A percentile compares a stretch with the other conserved stretches of the same genome.
Evolutionary conservation across 2,797 vertebrate genomes (phyloP).

Genomic region (Neosilurus mollespiculum): DNA sequence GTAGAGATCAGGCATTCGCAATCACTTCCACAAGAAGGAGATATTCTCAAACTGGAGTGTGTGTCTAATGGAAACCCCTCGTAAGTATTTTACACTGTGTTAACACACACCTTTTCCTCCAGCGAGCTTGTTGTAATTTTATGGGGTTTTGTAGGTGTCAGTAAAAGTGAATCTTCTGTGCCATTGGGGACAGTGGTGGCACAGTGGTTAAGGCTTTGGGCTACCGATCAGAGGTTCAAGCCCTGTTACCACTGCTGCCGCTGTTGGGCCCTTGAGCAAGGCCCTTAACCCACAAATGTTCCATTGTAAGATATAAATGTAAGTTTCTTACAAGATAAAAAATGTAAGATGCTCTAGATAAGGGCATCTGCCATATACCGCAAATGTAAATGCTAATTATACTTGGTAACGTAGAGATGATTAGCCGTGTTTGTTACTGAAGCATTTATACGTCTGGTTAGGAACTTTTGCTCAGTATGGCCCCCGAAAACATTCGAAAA

Average conservation of each 20-base stretch:
- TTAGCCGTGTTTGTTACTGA: background rate
- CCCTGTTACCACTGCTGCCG: too few species aligned
- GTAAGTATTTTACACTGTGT: constrained; percentile 78
- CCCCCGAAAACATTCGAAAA: too few species aligned
- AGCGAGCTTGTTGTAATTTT: background rate
- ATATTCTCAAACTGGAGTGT: constrained; percentile 93
- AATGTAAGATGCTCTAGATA: too few species aligned
- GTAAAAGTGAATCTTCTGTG: background rate
- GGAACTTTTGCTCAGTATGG: background rate
- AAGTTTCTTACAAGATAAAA: too few species aligned
- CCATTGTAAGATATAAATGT: too few species aligned
- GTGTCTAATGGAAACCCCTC: constrained; percentile 96
- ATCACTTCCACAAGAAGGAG: constrained; percentile 91
- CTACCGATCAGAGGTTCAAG: too few species aligned
- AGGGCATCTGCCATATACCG: too few species aligned
- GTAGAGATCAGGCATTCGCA: constrained; percentile 89
- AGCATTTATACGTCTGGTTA: background rate
- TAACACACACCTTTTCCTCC: background rate
- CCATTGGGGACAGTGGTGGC: background rate
- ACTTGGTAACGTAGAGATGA: background rate
- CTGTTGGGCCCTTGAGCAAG: too few species aligned
- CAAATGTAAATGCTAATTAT: background rate
- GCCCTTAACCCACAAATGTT: too few species aligned
- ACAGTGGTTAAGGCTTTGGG: too few species aligned
- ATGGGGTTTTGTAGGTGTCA: background rate